Evolutionary conservation across 2,888 invertebrate species (phyloP).

Genomic region (Tortricodes alternella): DNA sequence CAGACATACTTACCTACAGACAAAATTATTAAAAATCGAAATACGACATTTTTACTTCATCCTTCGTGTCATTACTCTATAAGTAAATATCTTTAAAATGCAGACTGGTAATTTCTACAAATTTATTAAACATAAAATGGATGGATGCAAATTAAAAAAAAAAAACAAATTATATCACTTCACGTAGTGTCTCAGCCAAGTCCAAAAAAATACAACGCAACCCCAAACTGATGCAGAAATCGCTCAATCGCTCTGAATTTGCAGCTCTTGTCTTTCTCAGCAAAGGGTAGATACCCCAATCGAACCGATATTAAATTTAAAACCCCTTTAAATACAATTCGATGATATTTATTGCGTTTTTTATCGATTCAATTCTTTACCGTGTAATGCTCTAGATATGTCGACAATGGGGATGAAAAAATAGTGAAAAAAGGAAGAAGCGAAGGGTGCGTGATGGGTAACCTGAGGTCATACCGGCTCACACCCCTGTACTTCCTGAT

Average conservation of each 20-base stretch:
- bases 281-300: constrained; percentile 60
- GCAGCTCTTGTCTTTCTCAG: constrained; percentile 53
- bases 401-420: constrained; percentile 53
- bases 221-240: constrained; percentile 43
- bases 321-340: constrained; percentile 79
- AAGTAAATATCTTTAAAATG: too few relatives aligned
- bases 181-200: background rate
- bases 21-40: too few relatives aligned
- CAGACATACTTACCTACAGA: too few relatives aligned
- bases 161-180: background rate
- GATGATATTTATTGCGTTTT: constrained; percentile 81
- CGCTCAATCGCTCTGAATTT: constrained; percentile 53
- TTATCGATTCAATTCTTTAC: constrained; percentile 61
- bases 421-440: constrained; percentile 45
- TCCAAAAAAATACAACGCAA: background rate
- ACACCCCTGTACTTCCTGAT: constrained; percentile 80
- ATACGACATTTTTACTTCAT: too few relatives aligned
- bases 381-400: constrained; percentile 72
- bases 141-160: too few relatives aligned
- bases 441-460: constrained; percentile 72
- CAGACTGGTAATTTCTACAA: too few relatives aligned
- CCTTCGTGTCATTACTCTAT: too few relatives aligned
- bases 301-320: constrained; percentile 74
- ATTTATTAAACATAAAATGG: too few relatives aligned
- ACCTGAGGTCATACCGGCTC: constrained; percentile 80